Evolutionary conservation across 2,888 invertebrate genomes (phyloP).

Genomic region (Andrena praecox): DNA sequence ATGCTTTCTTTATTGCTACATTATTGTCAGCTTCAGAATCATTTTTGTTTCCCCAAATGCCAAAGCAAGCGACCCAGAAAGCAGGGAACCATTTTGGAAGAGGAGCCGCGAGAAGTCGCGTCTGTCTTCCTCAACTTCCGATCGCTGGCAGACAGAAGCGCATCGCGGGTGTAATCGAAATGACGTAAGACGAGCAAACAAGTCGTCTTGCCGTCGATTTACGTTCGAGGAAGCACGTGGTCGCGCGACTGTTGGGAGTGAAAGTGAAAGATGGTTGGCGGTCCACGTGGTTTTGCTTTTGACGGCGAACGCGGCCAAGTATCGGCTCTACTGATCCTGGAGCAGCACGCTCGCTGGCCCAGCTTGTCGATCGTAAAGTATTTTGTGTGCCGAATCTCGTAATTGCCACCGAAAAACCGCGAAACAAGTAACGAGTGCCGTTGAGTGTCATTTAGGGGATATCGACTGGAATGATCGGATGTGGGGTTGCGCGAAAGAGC

Average conservation of each 20-base stretch:
- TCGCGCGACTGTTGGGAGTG: slow-evolving; percentile 62
- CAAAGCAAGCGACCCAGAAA: background rate
- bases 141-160: background rate
- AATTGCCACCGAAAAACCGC: background rate
- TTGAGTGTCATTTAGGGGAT: background rate
- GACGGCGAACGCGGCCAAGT: slow-evolving; percentile 59
- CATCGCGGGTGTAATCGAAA: background rate
- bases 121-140: background rate
- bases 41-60: background rate
- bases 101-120: background rate
- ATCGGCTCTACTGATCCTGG: slow-evolving; percentile 35
- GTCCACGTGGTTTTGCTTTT: slow-evolving; percentile 73
- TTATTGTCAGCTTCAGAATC: background rate
- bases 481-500: background rate
- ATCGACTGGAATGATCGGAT: background rate
- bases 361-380: background rate
- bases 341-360: slow-evolving; percentile 18
- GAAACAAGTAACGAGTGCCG: background rate
- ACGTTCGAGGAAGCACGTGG: slow-evolving; percentile 68
- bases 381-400: background rate
- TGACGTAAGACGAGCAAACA: background rate
- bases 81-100: background rate
- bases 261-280: slow-evolving; percentile 73
- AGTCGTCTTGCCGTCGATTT: slow-evolving; percentile 36
- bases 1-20: too few relatives aligned